These are phyloP conservation scores for Herminia tarsipennalis DNA, from an alignment of 2,888 invertebrate genomes.

Conservation along the genomic window DNA sequence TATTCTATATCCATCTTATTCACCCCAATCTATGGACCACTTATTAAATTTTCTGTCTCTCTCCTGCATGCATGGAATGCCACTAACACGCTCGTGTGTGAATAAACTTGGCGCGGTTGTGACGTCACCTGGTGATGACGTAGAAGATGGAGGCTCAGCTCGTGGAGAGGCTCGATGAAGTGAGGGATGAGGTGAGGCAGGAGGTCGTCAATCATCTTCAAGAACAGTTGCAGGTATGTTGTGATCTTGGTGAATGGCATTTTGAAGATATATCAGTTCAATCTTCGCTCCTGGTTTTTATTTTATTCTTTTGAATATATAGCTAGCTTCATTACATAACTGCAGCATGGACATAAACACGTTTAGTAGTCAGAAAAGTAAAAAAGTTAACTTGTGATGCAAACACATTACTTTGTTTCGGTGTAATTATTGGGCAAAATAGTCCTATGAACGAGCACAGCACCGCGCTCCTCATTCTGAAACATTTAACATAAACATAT, in stretches of 20 bases:
- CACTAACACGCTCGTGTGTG: conserved; percentile 76
- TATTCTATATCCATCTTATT: conserved; percentile 4
- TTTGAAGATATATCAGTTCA: not conserved
- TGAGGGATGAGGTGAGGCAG: conserved; percentile 84
- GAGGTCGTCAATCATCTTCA: conserved; percentile 90
- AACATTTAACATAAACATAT: too few relatives aligned
- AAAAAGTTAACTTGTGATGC: too few relatives aligned
- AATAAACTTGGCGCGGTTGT: conserved; percentile 54
- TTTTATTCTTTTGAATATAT: too few relatives aligned
- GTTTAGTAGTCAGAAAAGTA: too few relatives aligned
- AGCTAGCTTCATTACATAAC: not conserved
- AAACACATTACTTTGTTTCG: too few relatives aligned
- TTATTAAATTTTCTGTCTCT: conserved; percentile 54
- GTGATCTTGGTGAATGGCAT: not conserved
- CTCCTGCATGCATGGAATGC: conserved; percentile 78
- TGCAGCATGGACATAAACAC: too few relatives aligned
- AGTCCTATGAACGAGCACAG: too few relatives aligned
- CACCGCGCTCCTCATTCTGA: too few relatives aligned
- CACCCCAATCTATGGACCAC: conserved; percentile 32
- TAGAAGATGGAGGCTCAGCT: conserved; percentile 57
- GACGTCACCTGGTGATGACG: conserved; percentile 34
- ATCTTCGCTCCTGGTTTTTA: too few relatives aligned
- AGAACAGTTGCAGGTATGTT: conserved; percentile 90
- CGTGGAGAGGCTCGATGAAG: conserved; percentile 55
- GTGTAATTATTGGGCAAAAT: too few relatives aligned